Conservation (phyloP, 92 coral and sea anemone species). For the Pocillopora grandis region DNA sequence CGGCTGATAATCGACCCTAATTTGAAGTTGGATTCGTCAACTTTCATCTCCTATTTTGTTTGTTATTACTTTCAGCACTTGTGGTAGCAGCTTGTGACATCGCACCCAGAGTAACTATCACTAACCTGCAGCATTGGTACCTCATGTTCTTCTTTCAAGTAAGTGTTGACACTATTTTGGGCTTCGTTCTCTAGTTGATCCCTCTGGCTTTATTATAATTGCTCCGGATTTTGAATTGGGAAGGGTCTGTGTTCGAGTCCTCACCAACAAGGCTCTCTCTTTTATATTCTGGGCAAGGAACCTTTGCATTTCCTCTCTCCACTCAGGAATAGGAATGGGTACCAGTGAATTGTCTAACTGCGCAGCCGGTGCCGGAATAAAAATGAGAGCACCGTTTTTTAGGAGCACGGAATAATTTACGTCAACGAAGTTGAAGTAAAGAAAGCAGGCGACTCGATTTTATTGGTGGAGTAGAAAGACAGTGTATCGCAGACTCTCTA, state of each 20-base stretch:
- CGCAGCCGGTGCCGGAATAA: not conserved
- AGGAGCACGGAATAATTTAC: not conserved
- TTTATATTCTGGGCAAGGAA: no score
- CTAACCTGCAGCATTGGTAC: not conserved
- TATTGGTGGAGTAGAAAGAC: no score
- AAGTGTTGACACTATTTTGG: slow-evolving; percentile 5
- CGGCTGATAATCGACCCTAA: no score
- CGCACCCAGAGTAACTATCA: not conserved
- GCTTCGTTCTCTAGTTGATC: not conserved
- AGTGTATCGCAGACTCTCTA: no score
- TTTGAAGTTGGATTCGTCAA: no score
- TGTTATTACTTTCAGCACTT: slow-evolving; percentile 35
- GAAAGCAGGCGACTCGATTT: no score
- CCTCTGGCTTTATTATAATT: no score
- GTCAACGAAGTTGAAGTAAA: not conserved
- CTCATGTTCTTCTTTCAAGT: slow-evolving; percentile 36
- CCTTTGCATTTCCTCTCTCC: no score
- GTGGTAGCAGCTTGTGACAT: slow-evolving; percentile 51
- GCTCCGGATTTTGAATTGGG: no score
- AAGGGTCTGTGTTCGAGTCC: no score
- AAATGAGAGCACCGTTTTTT: not conserved
- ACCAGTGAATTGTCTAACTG: not conserved
- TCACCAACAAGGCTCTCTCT: no score
- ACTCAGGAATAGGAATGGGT: no score
- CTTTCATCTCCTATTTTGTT: not conserved